Conservation (phyloP, 2,888 invertebrate species). For the Lordiphosa andalusiaca region DNA sequence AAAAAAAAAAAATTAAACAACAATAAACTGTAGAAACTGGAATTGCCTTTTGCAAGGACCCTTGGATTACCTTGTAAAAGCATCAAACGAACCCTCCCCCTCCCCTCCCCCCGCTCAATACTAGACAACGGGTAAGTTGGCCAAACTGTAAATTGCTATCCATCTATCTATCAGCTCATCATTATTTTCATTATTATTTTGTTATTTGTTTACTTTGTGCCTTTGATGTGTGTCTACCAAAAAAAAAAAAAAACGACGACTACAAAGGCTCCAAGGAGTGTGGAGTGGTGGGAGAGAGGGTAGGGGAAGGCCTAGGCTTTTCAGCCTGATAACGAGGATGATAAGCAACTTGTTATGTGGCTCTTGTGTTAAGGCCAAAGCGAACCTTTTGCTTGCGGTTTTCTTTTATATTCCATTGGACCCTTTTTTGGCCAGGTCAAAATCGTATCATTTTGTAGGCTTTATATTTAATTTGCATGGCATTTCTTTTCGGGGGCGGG, state of each 20-base stretch:
- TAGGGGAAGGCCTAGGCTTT: not conserved
- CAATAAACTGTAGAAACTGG: slow-evolving; percentile 19
- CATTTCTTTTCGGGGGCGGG: slow-evolving; percentile 28
- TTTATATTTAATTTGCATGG: slow-evolving; percentile 69
- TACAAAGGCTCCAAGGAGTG: slow-evolving; percentile 2
- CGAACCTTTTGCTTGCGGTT: slow-evolving; percentile 22
- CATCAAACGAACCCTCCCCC: slow-evolving; percentile 17
- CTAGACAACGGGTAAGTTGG: not conserved
- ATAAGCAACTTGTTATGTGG: slow-evolving; percentile 38
- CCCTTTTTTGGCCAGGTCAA: slow-evolving; percentile 19
- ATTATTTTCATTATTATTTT: slow-evolving; percentile 10
- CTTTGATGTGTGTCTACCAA: slow-evolving; percentile 31
- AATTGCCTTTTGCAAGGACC: slow-evolving; percentile 65
- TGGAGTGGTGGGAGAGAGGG: slow-evolving; percentile 11
- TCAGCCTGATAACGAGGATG: slow-evolving; percentile 15
- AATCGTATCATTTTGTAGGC: slow-evolving; percentile 65
- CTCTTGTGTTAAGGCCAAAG: slow-evolving; percentile 5
- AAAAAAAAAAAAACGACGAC: not conserved
- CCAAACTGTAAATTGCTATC: slow-evolving; percentile 23
- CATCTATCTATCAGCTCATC: slow-evolving; percentile 31
- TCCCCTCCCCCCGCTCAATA: not conserved
- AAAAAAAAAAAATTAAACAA: not conserved
- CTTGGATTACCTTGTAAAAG: slow-evolving; percentile 67
- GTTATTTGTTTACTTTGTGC: slow-evolving; percentile 7
- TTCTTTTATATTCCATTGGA: slow-evolving; percentile 2